Conservation (phyloP, 1,140 invertebrate species). For the Arctopsyche grandis region DNA sequence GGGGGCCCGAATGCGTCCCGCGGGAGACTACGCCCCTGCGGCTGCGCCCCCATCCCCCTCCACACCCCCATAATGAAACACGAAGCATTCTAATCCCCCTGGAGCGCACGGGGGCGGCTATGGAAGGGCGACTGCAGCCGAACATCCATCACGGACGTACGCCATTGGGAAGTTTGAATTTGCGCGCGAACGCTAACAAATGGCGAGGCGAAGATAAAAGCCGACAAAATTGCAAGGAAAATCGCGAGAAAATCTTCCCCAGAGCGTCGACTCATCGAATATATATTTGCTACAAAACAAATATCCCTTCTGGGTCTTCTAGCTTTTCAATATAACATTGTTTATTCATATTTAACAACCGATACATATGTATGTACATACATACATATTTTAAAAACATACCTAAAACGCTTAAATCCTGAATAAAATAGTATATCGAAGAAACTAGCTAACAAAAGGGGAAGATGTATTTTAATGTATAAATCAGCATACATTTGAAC, state of each 20-base stretch:
- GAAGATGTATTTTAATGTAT: no score
- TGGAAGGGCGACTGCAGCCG: neutral
- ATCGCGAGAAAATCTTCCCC: neutral
- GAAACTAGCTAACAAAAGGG: no score
- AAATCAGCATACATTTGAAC: neutral
- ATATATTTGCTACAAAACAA: neutral
- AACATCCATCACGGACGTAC: slow-evolving; percentile 13
- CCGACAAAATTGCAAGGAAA: neutral
- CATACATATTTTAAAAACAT: no score
- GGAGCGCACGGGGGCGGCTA: neutral
- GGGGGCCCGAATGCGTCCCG: slow-evolving; percentile 32
- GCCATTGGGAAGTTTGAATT: slow-evolving; percentile 12
- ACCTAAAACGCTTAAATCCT: no score
- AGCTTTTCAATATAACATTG: no score
- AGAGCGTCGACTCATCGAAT: neutral
- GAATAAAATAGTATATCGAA: no score
- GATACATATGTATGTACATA: no score
- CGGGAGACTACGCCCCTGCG: slow-evolving; percentile 20
- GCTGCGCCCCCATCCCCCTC: neutral
- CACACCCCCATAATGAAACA: slow-evolving; percentile 41
- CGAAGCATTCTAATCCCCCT: slow-evolving; percentile 38
- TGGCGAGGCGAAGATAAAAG: neutral
- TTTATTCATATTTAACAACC: no score
- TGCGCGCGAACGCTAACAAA: slow-evolving; percentile 12
- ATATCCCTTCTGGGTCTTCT: no score